Conservation (phyloP, 2,888 invertebrate genomes). For the Oxyteleia sp. region DNA sequence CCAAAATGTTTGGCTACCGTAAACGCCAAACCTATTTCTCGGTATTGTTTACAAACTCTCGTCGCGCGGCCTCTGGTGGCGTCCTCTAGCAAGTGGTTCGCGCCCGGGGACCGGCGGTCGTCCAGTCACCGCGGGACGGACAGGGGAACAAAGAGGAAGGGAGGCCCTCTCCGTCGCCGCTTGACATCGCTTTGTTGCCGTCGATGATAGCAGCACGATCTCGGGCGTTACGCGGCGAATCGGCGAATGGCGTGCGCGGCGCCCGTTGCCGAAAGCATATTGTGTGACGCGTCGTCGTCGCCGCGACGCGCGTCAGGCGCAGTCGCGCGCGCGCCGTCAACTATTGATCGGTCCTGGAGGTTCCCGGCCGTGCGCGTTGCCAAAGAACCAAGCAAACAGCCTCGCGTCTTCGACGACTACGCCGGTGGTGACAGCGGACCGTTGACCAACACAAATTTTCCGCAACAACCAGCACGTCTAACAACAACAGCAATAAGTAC, state of each 20-base stretch:
- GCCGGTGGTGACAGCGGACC: slow-evolving; percentile 65
- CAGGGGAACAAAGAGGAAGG: slow-evolving; percentile 7
- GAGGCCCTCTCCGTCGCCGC: neutral
- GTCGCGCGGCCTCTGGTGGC: slow-evolving; percentile 4
- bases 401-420: slow-evolving; percentile 43
- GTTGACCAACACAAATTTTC: slow-evolving; percentile 27
- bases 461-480: too few species aligned
- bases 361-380: slow-evolving; percentile 47
- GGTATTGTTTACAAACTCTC: slow-evolving; percentile 5
- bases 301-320: slow-evolving; percentile 57
- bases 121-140: neutral
- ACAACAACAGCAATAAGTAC: too few species aligned
- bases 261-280: slow-evolving; percentile 23
- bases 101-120: slow-evolving; percentile 1
- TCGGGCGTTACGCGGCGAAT: slow-evolving; percentile 36
- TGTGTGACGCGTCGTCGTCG: slow-evolving; percentile 50
- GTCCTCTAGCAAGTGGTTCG: slow-evolving; percentile 19
- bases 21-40: neutral
- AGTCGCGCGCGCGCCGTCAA: slow-evolving; percentile 60
- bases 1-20: neutral
- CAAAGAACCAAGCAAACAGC: slow-evolving; percentile 38
- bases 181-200: slow-evolving; percentile 34
- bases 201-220: slow-evolving; percentile 57
- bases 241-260: slow-evolving; percentile 28
- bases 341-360: slow-evolving; percentile 65